Conservation (phyloP, 2,888 invertebrate genomes). For the Ptilodon capucinus region DNA sequence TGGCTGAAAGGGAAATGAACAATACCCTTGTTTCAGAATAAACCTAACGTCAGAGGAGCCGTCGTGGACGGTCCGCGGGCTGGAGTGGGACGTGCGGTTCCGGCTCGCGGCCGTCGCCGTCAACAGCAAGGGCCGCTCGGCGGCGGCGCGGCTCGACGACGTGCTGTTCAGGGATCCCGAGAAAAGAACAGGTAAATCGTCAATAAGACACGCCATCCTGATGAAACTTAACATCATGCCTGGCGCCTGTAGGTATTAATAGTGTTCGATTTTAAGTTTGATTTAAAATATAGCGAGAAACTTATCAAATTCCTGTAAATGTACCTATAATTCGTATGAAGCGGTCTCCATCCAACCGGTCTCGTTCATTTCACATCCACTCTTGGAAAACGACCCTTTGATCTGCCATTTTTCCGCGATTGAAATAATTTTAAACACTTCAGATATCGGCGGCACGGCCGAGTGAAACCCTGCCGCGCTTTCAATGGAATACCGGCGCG, state of each 20-base stretch:
- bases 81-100: conserved; percentile 91
- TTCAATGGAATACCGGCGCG: conserved; percentile 21
- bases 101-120: conserved; percentile 89
- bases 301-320: too few relatives aligned
- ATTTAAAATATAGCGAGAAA: too few relatives aligned
- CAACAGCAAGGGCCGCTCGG: conserved; percentile 92
- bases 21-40: conserved; percentile 71
- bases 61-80: conserved; percentile 88
- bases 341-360: background rate
- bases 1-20: too few relatives aligned
- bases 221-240: too few relatives aligned
- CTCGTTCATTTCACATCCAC: conserved; percentile 4
- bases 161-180: conserved; percentile 91
- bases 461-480: conserved; percentile 1
- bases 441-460: background rate
- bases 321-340: too few relatives aligned
- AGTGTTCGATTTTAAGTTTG: too few relatives aligned
- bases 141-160: conserved; percentile 87
- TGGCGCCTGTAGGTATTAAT: too few relatives aligned
- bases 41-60: conserved; percentile 87
- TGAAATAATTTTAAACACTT: conserved; percentile 15
- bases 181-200: conserved; percentile 85
- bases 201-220: background rate
- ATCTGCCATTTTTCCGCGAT: conserved; percentile 12
- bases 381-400: conserved; percentile 5